Base-by-base conservation (phyloP, 2,888 invertebrate species). In the Machimus rusticus region DNA sequence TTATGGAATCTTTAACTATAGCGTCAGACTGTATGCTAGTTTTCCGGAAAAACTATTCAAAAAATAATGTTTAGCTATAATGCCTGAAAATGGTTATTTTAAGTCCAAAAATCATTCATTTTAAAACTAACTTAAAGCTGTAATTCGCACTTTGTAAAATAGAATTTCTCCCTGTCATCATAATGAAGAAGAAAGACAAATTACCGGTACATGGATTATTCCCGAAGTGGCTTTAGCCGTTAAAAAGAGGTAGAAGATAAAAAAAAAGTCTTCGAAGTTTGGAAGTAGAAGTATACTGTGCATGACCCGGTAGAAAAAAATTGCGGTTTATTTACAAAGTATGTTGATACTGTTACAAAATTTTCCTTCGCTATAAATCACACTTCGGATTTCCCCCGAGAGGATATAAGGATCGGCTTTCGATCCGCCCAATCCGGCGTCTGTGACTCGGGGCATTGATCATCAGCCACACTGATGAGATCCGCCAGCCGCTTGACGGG, bases 21-120 rank as follows among this genome's bases (percentile, higher is more conserved):
- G 81, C 82, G 16, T 74, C 87, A 81, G 82, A 55, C n/a, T 87
- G 82, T 82, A 87, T 87, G 81, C 51, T 87, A 14, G 87, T 74
- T 28, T 81, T 87, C 34, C 74, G 87, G 46, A 87, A 87, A 82
- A 55, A 87, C 57, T 87, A 74, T 39, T 46, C 82, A 34, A 74
- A 87, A 74, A 43, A 81, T 57, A 46, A 79, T 79, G 39, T 46
- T 79, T 79, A 23, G 51, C 51, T 51, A 79, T 79, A 43, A 79
- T 79, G 79, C 46, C 46, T 51, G 31, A 51, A 31, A 79, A 46
- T 79, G 51, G 79, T 23, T 79, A 79, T 28, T 43, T 19, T 5
- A 79, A 79, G 39, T 8, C 79, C 23, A 16, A 51, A 51, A 79
- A 79, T 79, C 23, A 79, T 79, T 46, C 79, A 5, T 51, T 57